Evolutionary conservation across 2,113 vertebrate genomes (phyloP).

Genomic region (Pseudorectes ferrugineus): DNA sequence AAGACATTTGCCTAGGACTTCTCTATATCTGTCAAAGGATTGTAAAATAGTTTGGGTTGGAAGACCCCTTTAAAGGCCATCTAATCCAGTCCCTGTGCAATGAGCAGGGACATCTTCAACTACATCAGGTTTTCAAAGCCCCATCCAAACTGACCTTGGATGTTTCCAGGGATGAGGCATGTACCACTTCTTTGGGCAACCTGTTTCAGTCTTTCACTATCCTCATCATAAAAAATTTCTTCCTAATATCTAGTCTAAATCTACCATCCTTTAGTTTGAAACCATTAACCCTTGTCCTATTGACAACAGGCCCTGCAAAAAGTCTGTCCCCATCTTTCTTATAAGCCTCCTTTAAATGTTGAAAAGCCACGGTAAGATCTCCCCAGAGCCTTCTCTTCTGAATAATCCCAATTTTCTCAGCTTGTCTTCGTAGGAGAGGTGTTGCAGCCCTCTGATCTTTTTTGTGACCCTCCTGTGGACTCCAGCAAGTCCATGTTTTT

Average conservation of each 20-base stretch:
- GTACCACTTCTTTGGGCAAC: neutral
- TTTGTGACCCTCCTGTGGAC: neutral
- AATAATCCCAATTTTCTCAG: neutral
- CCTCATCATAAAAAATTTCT: neutral
- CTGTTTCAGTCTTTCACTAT: neutral
- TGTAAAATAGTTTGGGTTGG: neutral
- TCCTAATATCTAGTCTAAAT: neutral
- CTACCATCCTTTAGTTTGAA: neutral
- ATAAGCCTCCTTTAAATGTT: neutral
- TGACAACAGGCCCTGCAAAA: neutral
- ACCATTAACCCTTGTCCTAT: neutral
- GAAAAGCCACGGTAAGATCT: neutral
- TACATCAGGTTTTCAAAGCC: neutral
- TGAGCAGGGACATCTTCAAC: neutral
- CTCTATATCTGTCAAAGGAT: neutral
- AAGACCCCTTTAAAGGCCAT: neutral
- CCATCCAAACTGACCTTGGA: accelerated
- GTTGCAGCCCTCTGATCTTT: neutral
- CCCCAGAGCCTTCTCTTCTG: neutral
- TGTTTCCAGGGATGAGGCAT: neutral
- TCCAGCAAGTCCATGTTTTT: neutral
- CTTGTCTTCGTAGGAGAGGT: neutral
- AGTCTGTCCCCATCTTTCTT: neutral
- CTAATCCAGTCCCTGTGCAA: neutral
- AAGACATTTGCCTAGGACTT: neutral